phyloP scores from a whole-genome alignment of 2,797 vertebrate species.

The Cheirogaleus major region DNA sequence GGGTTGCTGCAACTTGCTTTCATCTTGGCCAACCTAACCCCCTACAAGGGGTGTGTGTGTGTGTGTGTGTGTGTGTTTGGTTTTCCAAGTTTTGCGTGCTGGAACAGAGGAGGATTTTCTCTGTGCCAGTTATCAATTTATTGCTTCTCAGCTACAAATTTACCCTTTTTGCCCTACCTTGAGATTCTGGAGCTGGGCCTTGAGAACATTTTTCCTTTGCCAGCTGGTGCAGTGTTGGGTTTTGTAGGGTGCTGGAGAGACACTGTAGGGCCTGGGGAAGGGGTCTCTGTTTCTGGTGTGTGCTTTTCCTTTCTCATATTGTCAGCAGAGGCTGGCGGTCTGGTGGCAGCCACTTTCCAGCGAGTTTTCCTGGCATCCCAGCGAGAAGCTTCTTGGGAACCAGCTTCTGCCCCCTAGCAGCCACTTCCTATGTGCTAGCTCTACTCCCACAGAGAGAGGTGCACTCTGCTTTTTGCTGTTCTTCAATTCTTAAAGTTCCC shows the following conservation, averaged over 20 bases:
- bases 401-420: neutral
- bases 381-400: neutral
- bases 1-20: neutral
- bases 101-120: neutral
- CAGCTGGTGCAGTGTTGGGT: neutral
- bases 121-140: neutral
- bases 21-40: neutral
- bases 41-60: fast-evolving
- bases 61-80: neutral
- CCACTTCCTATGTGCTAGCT: neutral
- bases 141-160: neutral
- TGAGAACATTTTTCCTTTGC: neutral
- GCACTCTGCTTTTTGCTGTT: neutral
- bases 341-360: fast-evolving
- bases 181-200: neutral
- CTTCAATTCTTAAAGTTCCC: neutral
- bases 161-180: neutral
- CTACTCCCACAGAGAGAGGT: too few relatives aligned
- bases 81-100: neutral
- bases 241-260: neutral
- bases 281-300: neutral
- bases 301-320: neutral
- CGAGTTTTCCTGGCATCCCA: neutral
- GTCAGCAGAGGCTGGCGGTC: neutral
- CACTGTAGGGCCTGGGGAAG: fast-evolving